A percentile compares a stretch with the other conserved stretches of the same genome.
These are phyloP conservation scores for Trichoplusia ni DNA, from an alignment of 1,140 invertebrate species.

Conservation along the genomic window DNA sequence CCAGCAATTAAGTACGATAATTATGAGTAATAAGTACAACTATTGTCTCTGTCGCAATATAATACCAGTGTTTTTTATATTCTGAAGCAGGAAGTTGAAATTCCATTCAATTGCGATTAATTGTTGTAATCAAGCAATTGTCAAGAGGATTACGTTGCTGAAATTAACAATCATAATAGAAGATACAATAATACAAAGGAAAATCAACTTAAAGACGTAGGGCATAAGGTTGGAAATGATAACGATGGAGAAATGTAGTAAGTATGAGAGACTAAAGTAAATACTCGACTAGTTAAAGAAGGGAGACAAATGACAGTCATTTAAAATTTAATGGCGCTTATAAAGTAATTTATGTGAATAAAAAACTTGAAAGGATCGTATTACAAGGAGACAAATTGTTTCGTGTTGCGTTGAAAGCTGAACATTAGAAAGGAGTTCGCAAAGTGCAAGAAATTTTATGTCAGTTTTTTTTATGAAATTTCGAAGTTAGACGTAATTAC, in stretches of 20 bases:
- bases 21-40: not conserved
- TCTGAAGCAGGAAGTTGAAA: constrained; percentile 62
- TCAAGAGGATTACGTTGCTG: constrained; percentile 64
- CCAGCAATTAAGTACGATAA: not conserved
- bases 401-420: not conserved
- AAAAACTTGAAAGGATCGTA: constrained; percentile 26
- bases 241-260: constrained; percentile 17
- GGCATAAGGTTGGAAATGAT: constrained; percentile 38
- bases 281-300: constrained; percentile 43
- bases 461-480: no score
- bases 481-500: no score
- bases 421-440: not conserved
- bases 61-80: not conserved
- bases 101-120: constrained; percentile 78
- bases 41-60: no score
- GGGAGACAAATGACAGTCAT: constrained; percentile 49
- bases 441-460: no score
- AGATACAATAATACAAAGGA: constrained; percentile 11
- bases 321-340: constrained; percentile 53
- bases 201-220: constrained; percentile 38
- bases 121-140: constrained; percentile 78
- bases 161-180: constrained; percentile 58
- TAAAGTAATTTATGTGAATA: constrained; percentile 44
- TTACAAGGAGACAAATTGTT: constrained; percentile 15
- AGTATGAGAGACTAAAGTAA: constrained; percentile 47